A percentile compares a stretch with the other conserved stretches of the same genome.
phyloP scores from a whole-genome alignment of 1,140 invertebrate species.

The Drosophila miranda region DNA sequence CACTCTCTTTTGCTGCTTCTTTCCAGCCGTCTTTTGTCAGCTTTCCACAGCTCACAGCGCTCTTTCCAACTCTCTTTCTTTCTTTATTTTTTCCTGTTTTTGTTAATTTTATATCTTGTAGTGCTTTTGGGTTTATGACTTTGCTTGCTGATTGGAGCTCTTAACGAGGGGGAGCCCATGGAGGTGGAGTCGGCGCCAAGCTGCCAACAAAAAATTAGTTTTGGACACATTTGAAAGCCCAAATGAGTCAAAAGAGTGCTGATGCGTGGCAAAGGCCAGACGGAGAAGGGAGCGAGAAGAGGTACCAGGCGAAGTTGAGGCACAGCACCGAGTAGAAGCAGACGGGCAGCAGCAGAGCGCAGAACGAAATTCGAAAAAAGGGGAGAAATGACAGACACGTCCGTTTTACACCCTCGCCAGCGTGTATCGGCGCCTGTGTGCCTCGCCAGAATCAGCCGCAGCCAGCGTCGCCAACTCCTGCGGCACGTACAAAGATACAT shows the following conservation, averaged over 20 bases:
- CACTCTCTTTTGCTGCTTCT: conserved; percentile 33
- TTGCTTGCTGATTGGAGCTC: conserved; percentile 11
- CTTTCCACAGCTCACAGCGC: conserved; percentile 40
- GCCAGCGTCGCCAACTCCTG: conserved; percentile 31
- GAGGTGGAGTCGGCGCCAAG: conserved; percentile 45
- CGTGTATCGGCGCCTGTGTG: no score
- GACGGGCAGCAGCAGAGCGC: neutral
- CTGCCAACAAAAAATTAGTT: conserved; percentile 50
- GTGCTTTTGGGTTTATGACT: conserved; percentile 34
- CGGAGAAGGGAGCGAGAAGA: conserved; percentile 8
- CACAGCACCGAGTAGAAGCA: no score
- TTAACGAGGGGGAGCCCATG: neutral
- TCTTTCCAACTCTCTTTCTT: conserved; percentile 46
- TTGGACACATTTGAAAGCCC: conserved; percentile 36
- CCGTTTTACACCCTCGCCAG: conserved; percentile 65
- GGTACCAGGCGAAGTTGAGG: no score
- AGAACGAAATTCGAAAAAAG: conserved; percentile 26
- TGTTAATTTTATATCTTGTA: conserved; percentile 64
- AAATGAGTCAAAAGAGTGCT: conserved; percentile 44
- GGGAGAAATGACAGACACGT: conserved; percentile 72
- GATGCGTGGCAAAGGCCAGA: conserved; percentile 46
- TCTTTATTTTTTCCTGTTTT: conserved; percentile 59
- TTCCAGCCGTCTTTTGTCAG: conserved; percentile 37
- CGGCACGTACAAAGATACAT: conserved; percentile 14
- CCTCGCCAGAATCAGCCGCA: neutral